Evolutionary conservation across 1,140 invertebrate species (phyloP), one percentile per base, ranked within the genome.

Genomic region (Macrostomum lignano): DNA sequence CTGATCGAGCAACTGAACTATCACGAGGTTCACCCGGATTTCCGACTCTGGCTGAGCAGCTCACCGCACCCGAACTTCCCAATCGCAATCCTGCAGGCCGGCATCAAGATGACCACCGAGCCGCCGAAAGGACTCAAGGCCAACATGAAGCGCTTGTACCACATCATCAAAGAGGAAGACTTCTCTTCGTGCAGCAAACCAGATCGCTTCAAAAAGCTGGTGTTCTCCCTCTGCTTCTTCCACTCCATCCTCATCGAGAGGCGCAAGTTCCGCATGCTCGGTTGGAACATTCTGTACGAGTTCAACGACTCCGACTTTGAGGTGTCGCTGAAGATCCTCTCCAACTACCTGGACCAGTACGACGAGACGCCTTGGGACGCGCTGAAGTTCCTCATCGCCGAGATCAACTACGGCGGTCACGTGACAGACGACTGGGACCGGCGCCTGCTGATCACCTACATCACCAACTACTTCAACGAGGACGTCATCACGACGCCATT

Each of bases 261-360:
- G 28, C 49, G 46, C 36, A 60, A 60, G 39, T 62, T 61, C 46
- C 43, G 55, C 13, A 54, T 55, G 47, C 44, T 62, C n/a, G 60
- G 60, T 7, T 62, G 58, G 58, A 61, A 62, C 44, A 55, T 53
- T 34, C 42, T 45, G 4, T 61, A 62, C 38, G 73, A 72, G 47
- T 81, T 79, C 48, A 79, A 77, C 46, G 74, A 78, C 49, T 71
- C 74, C 0, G 76, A 81, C 52, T 79, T 77, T 61, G 73, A 77
- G 56, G 71, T 74, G 7, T 79, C 74, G 0, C 73, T 76, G 46
- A 72, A 72, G 43, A 47, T 79, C 1, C 47, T 81, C 10, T 64
- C 67, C 17, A 69, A 74, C 25, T 79, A 78, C 50, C 55, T 79
- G 25, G 71, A 75, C 44, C 70, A 75, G 42, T 78, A 78, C 52